These are phyloP conservation scores for Spodoptera littoralis DNA, from an alignment of 2,888 invertebrate species.

Conservation along the genomic window DNA sequence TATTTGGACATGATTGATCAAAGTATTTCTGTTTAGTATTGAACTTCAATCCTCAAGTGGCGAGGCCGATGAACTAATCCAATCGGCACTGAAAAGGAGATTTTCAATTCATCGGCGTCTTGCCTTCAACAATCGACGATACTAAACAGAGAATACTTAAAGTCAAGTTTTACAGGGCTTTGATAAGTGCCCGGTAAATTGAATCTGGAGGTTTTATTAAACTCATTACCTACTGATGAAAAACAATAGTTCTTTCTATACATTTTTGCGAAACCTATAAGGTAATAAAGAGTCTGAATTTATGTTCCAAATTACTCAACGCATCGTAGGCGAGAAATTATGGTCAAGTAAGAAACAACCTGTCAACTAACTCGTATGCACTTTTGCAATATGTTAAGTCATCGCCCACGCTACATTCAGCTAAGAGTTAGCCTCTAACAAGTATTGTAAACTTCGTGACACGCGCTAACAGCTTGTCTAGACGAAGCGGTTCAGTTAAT, in stretches of 20 bases:
- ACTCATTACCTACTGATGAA: no score
- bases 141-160: no score
- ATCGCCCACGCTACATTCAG: slow-evolving; percentile 39
- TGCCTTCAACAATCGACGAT: no score
- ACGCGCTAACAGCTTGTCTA: slow-evolving; percentile 32
- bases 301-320: slow-evolving; percentile 12
- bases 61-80: slow-evolving; percentile 51
- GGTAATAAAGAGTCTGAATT: background rate
- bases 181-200: no score
- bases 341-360: slow-evolving; percentile 10
- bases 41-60: slow-evolving; percentile 51
- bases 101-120: no score
- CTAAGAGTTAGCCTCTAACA: slow-evolving; percentile 26
- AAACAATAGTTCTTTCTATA: no score
- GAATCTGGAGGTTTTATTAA: no score
- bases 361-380: slow-evolving; percentile 26
- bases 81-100: slow-evolving; percentile 20
- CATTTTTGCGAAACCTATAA: background rate
- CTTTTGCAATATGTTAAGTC: slow-evolving; percentile 29
- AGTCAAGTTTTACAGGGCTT: no score
- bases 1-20: slow-evolving; percentile 52
- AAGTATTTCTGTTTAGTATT: slow-evolving; percentile 48
- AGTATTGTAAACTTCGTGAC: slow-evolving; percentile 34
- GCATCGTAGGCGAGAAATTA: slow-evolving; percentile 23
- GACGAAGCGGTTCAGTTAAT: slow-evolving; percentile 29